Percentiles rank a stretch among this genome's conserved stretches.
Conservation (phyloP, 64 coral and sea anemone genomes). For the Anthopleura sola region DNA sequence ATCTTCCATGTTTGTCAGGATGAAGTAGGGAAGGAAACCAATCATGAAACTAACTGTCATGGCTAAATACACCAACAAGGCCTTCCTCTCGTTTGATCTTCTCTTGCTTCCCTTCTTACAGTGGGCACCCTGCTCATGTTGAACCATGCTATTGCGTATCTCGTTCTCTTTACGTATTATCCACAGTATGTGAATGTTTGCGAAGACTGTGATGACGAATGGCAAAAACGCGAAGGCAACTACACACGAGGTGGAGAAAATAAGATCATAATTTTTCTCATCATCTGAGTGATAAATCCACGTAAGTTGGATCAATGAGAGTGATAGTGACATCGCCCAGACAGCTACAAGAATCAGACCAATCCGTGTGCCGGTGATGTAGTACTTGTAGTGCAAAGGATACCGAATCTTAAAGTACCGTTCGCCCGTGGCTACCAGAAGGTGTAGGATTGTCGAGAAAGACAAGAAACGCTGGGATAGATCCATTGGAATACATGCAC, state of each 20-base stretch:
- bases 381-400: constrained; percentile 52
- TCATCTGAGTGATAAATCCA: constrained; percentile 42
- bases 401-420: constrained; percentile 76
- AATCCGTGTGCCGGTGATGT: constrained; percentile 52
- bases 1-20: constrained; percentile 47
- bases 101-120: background rate
- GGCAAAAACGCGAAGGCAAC: constrained; percentile 46
- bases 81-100: constrained; percentile 57
- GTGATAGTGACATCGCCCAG: constrained; percentile 52
- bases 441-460: constrained; percentile 75
- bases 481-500: constrained; percentile 50
- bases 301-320: constrained; percentile 56
- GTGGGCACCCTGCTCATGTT: background rate
- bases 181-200: constrained; percentile 43
- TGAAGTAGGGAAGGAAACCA: constrained; percentile 79
- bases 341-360: constrained; percentile 22
- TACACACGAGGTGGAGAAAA: constrained; percentile 41
- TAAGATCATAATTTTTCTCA: constrained; percentile 5
- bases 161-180: constrained; percentile 55
- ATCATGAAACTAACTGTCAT: constrained; percentile 68
- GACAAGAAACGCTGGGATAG: constrained; percentile 68
- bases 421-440: constrained; percentile 70
- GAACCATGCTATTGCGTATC: constrained; percentile 15
- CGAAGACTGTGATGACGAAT: constrained; percentile 38
- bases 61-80: constrained; percentile 29